These are phyloP conservation scores for Sebastes steindachneri DNA, from an alignment of 2,797 vertebrate genomes.

Conservation along the genomic window DNA sequence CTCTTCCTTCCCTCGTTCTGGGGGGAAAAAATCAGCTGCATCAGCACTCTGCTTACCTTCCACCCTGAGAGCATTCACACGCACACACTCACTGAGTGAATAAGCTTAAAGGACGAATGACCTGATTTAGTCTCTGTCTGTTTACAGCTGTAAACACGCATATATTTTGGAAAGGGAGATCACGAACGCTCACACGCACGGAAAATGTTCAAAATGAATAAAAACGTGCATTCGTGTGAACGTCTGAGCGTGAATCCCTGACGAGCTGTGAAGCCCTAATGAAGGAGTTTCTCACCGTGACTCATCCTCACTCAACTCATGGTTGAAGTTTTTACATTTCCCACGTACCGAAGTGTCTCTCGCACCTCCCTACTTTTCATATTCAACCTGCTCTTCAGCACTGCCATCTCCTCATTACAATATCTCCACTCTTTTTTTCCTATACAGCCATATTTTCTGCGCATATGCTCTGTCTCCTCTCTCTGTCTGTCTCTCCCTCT, in stretches of 20 bases:
- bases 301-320: conserved; percentile 37
- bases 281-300: conserved; percentile 49
- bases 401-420: conserved; percentile 39
- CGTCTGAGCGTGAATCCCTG: conserved; percentile 13
- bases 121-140: conserved; percentile 75
- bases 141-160: conserved; percentile 60
- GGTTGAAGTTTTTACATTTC: conserved; percentile 11
- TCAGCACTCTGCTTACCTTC: conserved; percentile 78
- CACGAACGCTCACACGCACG: not conserved
- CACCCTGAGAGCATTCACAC: conserved; percentile 28
- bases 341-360: conserved; percentile 9
- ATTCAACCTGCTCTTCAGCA: not conserved
- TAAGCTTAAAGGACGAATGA: conserved; percentile 69
- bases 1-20: conserved; percentile 53
- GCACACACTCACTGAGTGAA: conserved; percentile 34
- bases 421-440: not conserved
- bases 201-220: conserved; percentile 10
- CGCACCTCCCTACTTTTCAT: conserved; percentile 11
- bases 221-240: not conserved
- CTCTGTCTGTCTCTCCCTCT: conserved; percentile 22
- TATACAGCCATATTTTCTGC: conserved; percentile 9
- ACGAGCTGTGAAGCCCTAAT: conserved; percentile 26
- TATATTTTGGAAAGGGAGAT: conserved; percentile 15
- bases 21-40: conserved; percentile 70
- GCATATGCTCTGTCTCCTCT: conserved; percentile 11